phyloP scores from a whole-genome alignment of 2,888 invertebrate species.

The Gisinianus flammeolus region DNA sequence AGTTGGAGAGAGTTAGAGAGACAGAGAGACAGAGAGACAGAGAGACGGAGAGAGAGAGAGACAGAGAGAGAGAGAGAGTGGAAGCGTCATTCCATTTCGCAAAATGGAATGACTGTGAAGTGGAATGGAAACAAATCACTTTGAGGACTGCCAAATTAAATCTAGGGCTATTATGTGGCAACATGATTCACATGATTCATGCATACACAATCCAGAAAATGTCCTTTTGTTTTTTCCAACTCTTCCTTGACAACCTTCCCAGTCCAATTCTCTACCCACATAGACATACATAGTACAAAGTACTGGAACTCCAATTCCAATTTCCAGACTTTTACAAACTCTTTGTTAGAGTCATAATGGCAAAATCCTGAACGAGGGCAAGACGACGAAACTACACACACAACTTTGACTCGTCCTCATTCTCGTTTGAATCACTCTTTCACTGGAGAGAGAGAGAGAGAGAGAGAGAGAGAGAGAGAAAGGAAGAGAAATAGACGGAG shows the following conservation, averaged over 20 bases:
- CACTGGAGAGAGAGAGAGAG: no score
- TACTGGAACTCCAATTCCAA: neutral
- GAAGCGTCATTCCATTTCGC: neutral
- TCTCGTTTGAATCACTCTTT: no score
- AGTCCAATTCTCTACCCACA: no score
- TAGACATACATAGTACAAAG: neutral
- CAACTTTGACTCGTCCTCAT: no score
- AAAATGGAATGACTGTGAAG: neutral
- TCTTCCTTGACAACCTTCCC: neutral
- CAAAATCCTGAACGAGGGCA: no score
- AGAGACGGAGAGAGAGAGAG: neutral
- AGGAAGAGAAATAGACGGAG: no score
- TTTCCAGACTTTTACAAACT: no score
- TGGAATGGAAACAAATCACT: slow-evolving; percentile 38
- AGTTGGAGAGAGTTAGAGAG: neutral
- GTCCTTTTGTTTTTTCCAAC: neutral
- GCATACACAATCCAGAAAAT: neutral
- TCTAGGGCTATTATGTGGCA: slow-evolving; percentile 31
- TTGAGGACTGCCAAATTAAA: slow-evolving; percentile 38
- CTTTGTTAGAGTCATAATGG: no score
- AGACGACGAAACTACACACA: no score
- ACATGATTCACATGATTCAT: slow-evolving; percentile 20
- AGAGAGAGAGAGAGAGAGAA: no score
- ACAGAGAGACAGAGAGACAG: neutral
- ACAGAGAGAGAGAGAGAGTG: neutral